Conservation (phyloP, 2,113 vertebrate species). For the Onychostoma macrolepis region DNA sequence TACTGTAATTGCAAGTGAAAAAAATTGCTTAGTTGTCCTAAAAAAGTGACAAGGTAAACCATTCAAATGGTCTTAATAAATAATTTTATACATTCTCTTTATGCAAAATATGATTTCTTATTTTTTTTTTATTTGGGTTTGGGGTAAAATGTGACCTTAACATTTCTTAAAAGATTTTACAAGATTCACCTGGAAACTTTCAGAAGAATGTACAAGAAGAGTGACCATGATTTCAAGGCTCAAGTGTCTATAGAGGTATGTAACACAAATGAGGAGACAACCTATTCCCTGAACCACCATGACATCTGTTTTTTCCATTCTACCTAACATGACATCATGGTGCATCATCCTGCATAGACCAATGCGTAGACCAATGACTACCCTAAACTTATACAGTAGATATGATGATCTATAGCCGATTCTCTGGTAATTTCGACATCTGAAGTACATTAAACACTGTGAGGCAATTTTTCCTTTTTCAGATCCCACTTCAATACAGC, state of each 20-base stretch:
- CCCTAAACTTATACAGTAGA: background rate
- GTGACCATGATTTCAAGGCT: background rate
- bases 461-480: background rate
- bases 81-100: background rate
- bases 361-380: conserved; percentile 1
- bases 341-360: conserved; percentile 12
- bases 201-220: background rate
- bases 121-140: background rate
- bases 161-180: background rate
- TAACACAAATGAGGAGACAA: background rate
- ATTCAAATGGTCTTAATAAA: background rate
- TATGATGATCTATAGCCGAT: background rate
- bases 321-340: conserved; percentile 7
- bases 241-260: background rate
- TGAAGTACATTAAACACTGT: conserved; percentile 1
- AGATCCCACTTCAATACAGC: conserved; percentile 20
- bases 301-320: conserved; percentile 8
- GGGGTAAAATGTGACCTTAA: background rate
- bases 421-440: background rate
- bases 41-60: background rate
- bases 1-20: background rate
- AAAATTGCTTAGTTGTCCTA: background rate
- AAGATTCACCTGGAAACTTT: background rate
- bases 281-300: background rate
- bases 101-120: background rate